Evolutionary conservation across 2,888 invertebrate genomes (phyloP), one percentile per base, ranked within the genome.

Genomic region (Agonopterix subpropinquella): DNA sequence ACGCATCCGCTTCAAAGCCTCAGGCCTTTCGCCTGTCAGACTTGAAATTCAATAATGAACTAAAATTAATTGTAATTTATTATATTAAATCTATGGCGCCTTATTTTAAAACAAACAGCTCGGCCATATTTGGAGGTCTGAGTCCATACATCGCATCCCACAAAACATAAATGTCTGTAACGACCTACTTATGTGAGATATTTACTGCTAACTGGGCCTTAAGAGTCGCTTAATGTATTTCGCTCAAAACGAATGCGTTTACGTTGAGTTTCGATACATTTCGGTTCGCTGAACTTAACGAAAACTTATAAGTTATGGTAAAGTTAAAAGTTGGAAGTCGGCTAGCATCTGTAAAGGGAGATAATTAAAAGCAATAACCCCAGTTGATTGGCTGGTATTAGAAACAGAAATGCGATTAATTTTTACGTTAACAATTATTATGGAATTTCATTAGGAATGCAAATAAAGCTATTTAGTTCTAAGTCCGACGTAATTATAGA

Each of bases 371-470:
- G 66, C 57, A 58, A 64, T 67, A 68, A 65, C 55, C 50, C 49
- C 50, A 59, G 61, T 54, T 64, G 60, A 71, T 68, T 65, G 64
- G 67, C 55, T 57, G 59, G 64, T 55, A 67, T 66, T 65, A 62
- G 56, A 62, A 52, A 61, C 52, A 52, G 60, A 62, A 28, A 70
- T 55, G 59, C 63, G 60, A 67, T 70, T 63, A 69, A 64, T 59
- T 61, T 67, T 65, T 61, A 68, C 53, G 65, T 65, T 66, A 65
- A 65, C 64, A 66, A 60, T 68, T 63, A 70, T 69, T 65, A 59
- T 59, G 59, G 54, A 64, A 66, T 65, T 67, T 66, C 64, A 73
- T 73, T 73, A 72, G 48, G 59, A 71, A 73, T 73, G 66, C 70
- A 73, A 73, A 73, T 70, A 68, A n/a, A n/a, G 39, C 9, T 39